These are phyloP conservation scores for Pelobates fuscus DNA, from an alignment of 2,113 vertebrate genomes.

Conservation along the genomic window DNA sequence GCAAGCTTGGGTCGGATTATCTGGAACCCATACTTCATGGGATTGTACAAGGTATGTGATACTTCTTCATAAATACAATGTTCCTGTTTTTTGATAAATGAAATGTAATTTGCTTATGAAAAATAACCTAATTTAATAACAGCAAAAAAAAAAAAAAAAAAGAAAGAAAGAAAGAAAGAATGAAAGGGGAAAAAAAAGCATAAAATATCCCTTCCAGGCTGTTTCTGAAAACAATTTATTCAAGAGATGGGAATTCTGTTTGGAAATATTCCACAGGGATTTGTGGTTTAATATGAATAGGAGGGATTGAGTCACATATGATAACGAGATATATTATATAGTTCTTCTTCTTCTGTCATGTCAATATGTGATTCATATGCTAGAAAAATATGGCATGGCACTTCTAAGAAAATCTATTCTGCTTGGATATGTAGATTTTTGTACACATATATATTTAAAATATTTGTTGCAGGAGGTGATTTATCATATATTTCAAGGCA, in stretches of 20 bases:
- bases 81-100: neutral
- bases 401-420: neutral
- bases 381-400: neutral
- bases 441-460: no score
- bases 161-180: no score
- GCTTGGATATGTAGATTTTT: no score
- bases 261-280: neutral
- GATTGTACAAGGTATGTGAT: neutral
- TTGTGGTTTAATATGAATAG: neutral
- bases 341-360: neutral
- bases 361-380: neutral
- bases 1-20: neutral
- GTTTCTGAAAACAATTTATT: neutral
- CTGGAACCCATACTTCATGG: neutral
- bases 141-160: neutral
- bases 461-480: no score
- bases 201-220: neutral
- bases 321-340: neutral
- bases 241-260: neutral
- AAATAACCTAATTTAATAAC: conserved; percentile 14
- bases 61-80: neutral
- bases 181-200: neutral
- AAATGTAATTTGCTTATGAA: conserved; percentile 2
- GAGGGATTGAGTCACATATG: neutral
- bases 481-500: no score